Evolutionary conservation across 2,888 invertebrate species (phyloP), one percentile per base, ranked within the genome.

Genomic region (Dryomyza anilis): DNA sequence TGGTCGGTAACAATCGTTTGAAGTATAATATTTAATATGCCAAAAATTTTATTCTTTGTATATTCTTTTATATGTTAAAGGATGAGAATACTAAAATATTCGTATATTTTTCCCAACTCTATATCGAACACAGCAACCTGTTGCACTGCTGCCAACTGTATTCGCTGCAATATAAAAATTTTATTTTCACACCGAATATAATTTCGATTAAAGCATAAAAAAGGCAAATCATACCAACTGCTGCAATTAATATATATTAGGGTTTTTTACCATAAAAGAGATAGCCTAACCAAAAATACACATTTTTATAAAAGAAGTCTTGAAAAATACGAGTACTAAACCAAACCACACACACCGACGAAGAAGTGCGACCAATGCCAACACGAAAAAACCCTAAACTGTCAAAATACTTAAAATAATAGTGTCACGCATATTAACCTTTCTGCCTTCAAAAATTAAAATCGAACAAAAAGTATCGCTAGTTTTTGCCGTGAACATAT

Each of bases 341-440:
- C 48, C 29, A 61, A 30, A 23, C 16, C 33, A 59, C 59, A 48
- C 59, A 58, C 30, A 12, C n/a, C 7, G 43, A 14, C 25, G 2
- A 45, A 59, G n/a, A n/a, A n/a, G n/a, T n/a, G n/a, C n/a, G n/a
- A n/a, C n/a, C n/a, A n/a, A n/a, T n/a, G n/a, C n/a, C n/a, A n/a
- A n/a, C n/a, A n/a, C n/a, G n/a, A n/a, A n/a, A n/a, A n/a, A n/a
- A n/a, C n/a, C n/a, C n/a, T n/a, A n/a, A 69, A 64, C 62, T 68
- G 70, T 71, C 69, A 66, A 69, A 68, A 66, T 25, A 36, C 19
- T 16, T 53, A 67, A 66, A 71, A 70, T 69, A 71, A 73, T 71
- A 25, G 67, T 68, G 69, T 72, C 67, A 73, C 67, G 72, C 63
- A 57, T 52, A 72, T 69, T 70, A 69, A 65, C 48, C 48, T 50